These are phyloP conservation scores for Gastracanthus pulcherrimus DNA, from an alignment of 2,888 invertebrate genomes.

Conservation along the genomic window DNA sequence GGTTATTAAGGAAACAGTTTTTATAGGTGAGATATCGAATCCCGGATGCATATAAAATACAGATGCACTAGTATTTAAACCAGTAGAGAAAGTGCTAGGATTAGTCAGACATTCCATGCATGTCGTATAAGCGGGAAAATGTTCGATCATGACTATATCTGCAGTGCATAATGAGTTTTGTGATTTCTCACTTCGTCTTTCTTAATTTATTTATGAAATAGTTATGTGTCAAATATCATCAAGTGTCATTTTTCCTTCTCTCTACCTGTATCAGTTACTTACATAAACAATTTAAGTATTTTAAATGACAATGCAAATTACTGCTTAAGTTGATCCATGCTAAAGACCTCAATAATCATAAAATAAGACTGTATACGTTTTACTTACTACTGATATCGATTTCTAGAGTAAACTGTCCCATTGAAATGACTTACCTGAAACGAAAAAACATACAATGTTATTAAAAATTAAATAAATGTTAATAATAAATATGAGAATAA, in stretches of 20 bases:
- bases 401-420: too few relatives aligned
- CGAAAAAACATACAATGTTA: too few relatives aligned
- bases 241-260: too few relatives aligned
- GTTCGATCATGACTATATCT: too few relatives aligned
- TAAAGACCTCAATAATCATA: too few relatives aligned
- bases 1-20: too few relatives aligned
- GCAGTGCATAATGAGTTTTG: too few relatives aligned
- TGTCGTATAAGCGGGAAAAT: too few relatives aligned
- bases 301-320: not conserved
- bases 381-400: not conserved
- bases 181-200: not conserved
- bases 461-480: not conserved
- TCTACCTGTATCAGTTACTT: not conserved
- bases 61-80: not conserved
- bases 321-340: too few relatives aligned
- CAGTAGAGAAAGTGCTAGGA: not conserved
- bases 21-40: too few relatives aligned
- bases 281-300: not conserved
- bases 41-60: not conserved
- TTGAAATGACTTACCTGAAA: constrained; percentile 29
- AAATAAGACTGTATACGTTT: not conserved
- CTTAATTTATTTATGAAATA: not conserved
- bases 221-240: too few relatives aligned
- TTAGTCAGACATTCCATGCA: too few relatives aligned
- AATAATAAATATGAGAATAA: not conserved